Evolutionary conservation across 1,140 invertebrate genomes (phyloP), one percentile per base, ranked within the genome.

Genomic region (Hyles vespertilio): DNA sequence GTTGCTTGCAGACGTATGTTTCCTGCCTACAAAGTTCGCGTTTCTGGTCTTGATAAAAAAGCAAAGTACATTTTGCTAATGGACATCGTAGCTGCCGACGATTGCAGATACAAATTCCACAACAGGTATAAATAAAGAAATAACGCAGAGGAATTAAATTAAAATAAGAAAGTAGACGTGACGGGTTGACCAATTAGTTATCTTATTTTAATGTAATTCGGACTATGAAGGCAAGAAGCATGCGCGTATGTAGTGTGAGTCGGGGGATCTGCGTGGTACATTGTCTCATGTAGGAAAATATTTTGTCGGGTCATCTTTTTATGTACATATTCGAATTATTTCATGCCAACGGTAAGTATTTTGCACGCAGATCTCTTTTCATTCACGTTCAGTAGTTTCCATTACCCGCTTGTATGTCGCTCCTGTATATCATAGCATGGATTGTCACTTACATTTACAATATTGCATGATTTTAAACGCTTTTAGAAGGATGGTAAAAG

Each of bases 41-140:
- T 96, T 78, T 95, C 95, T 89, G 96, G 96, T 82, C 93, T 97
- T 91, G 96, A 98, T 93, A 96, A 95, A 92, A 94, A 96, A 91
- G 95, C 96, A 91, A 97, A 97, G 93, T 98, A 97, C 93, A 97
- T 97, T 88, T 93, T 97, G 74, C 92, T 98, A 89, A 96, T 97
- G 94, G 96, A 97, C 93, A 96, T 97, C 91, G 95, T 96, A 79
- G 94, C 96, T 77, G 95, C 95, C 65, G 96, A 97, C 91, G 96
- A 97, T 92, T 96, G 95, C 92, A 93, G 95, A 92, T 97, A 97
- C 93, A 97, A 97, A 92, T 98, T 97, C 92, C 96, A 97, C 91
- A 97, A 97, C 93, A 95, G 94, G 94, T 95, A 90, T 84, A 81
- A 84, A 84, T 79, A 76, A 78, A 74, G 70, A 75, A 70, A 77